Percentiles rank a stretch among this genome's conserved stretches.
These are phyloP conservation scores for Megalops cyprinoides DNA, from an alignment of 2,797 vertebrate genomes.

Conservation along the genomic window DNA sequence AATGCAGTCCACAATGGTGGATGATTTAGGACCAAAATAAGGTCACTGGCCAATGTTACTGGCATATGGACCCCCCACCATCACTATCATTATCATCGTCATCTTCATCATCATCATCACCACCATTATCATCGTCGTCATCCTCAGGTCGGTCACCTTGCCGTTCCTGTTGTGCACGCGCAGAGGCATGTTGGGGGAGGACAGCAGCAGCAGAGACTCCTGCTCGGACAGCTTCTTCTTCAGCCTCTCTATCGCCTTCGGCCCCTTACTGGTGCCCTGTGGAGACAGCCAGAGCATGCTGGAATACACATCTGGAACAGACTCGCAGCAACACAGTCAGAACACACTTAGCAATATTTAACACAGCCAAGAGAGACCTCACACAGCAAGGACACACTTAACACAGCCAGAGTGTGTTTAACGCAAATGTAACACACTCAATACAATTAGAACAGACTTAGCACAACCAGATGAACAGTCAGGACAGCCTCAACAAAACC, in stretches of 20 bases:
- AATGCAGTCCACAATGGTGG: too few relatives aligned
- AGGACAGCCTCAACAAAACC: too few relatives aligned
- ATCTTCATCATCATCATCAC: too few relatives aligned
- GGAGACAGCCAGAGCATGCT: constrained; percentile 36
- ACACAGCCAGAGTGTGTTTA: not conserved
- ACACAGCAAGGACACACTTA: not conserved
- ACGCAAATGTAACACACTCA: not conserved
- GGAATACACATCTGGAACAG: too few relatives aligned
- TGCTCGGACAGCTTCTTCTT: constrained; percentile 93
- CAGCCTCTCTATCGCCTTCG: constrained; percentile 85
- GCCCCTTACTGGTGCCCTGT: constrained; percentile 88
- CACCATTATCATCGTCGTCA: too few relatives aligned
- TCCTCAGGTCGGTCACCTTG: constrained; percentile 85
- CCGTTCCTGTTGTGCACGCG: constrained; percentile 88
- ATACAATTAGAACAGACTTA: not conserved
- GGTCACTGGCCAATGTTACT: too few relatives aligned
- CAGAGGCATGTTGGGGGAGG: constrained; percentile 94
- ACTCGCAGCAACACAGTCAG: too few relatives aligned
- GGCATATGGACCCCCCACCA: too few relatives aligned
- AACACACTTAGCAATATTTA: not conserved
- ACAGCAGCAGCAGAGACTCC: constrained; percentile 88
- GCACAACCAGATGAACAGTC: not conserved
- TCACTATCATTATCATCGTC: too few relatives aligned
- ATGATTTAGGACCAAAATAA: too few relatives aligned
- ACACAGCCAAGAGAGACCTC: not conserved